Conservation (phyloP, 2,113 vertebrate genomes). For the Axis porcinus region DNA sequence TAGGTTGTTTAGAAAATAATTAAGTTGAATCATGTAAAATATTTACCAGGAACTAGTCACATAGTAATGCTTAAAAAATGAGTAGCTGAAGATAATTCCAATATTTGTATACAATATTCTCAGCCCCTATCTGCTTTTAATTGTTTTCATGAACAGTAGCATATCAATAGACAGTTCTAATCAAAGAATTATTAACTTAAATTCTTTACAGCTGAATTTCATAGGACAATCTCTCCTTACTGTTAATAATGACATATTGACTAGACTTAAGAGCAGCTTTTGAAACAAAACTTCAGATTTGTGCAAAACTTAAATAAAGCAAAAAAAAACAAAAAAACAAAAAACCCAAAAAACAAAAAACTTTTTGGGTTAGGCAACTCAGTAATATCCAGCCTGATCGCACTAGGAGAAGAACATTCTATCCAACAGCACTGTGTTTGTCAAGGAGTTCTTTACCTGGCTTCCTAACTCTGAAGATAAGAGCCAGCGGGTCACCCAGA, state of each 20-base stretch:
- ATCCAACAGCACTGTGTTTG: background rate
- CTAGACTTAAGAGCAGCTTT: background rate
- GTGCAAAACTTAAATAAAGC: background rate
- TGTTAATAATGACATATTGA: background rate
- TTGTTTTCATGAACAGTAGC: background rate
- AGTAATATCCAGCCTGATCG: background rate
- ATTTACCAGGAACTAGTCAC: background rate
- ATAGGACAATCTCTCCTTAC: background rate
- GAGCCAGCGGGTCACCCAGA: background rate
- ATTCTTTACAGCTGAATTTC: background rate
- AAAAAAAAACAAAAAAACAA: background rate
- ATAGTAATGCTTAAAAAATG: background rate
- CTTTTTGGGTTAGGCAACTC: background rate
- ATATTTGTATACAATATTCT: background rate
- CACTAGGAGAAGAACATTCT: background rate
- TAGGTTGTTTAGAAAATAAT: background rate
- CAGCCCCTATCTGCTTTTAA: background rate
- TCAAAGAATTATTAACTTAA: background rate
- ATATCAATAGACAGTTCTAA: background rate
- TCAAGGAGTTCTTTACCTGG: background rate
- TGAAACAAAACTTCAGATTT: background rate
- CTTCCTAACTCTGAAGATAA: background rate
- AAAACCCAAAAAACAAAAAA: too few relatives aligned
- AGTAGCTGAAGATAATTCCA: background rate
- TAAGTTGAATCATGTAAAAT: background rate